Base-by-base conservation (phyloP, 2,888 invertebrate species). In the Pasiphila rectangulata region DNA sequence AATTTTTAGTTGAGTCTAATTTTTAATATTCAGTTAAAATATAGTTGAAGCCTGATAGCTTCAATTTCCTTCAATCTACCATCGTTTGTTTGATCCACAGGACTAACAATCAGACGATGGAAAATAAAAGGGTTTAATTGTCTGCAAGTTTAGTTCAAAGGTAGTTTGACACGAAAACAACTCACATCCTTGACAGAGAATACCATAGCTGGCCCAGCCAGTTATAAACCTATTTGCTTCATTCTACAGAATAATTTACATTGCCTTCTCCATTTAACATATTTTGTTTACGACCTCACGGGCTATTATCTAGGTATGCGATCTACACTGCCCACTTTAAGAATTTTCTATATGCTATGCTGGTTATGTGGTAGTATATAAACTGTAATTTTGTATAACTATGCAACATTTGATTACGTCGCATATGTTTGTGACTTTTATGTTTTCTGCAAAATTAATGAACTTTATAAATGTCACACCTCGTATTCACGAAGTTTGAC, bases 231-330 rank as follows among this genome's bases (percentile, higher is more conserved):
- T 37, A 37, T 24, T 38, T 19, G 12, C 30, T 30, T 30, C 30
- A 30, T 30, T 30, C 30, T 13, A 30, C 15, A 30, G 30, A 30
- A 30, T 16, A 30, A 30, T 30, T 30, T 16, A 30, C 15, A 30
- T 30, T 16, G 30, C 30, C 30, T 30, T 30, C 56, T 69, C 61
- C 60, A 68, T 62, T 70, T 67, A 66, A 63, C 67, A 69, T 63
- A 69, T 67, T 62, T 46, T 46, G 25, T 66, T 67, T 67, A 65
- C 63, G 63, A 63, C 65, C 60, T 69, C 63, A 56, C 59, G 42
- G 57, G 51, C 23, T 55, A 48, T 56, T 79, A 81, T 79, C 79
- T 52, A 57, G 63, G 64, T 64, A 71, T 72, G 76, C 72, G 64
- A 81, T 81, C 79, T 74, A 61, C 63, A 55, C 37, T 61, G 16